These are phyloP conservation scores for Tauraco erythrolophus DNA, from an alignment of 2,113 vertebrate genomes.

Conservation along the genomic window DNA sequence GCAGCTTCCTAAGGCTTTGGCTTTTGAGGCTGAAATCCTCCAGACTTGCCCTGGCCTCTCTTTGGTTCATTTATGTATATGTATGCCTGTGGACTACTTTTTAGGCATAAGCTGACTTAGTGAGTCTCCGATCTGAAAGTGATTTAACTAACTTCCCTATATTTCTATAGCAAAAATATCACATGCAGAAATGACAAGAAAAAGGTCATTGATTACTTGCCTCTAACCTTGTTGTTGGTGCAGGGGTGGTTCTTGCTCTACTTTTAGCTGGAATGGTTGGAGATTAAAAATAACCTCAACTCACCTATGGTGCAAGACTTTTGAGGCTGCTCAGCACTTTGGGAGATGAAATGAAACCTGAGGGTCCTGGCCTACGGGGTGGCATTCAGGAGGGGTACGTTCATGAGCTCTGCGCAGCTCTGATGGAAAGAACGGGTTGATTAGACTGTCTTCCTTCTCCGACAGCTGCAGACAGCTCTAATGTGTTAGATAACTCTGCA, in stretches of 20 bases:
- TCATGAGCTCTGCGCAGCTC: background rate
- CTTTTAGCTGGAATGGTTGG: rapidly evolving
- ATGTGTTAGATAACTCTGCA: background rate
- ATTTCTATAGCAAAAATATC: background rate
- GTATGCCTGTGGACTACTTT: background rate
- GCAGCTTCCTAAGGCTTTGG: background rate
- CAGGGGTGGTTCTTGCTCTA: background rate
- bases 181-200: rapidly evolving
- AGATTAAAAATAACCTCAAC: background rate
- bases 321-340: background rate
- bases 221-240: background rate
- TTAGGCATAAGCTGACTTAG: background rate
- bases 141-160: background rate
- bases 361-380: background rate
- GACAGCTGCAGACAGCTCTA: background rate
- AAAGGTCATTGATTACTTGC: background rate
- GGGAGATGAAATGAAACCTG: background rate
- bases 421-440: background rate
- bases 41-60: background rate
- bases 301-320: background rate
- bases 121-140: background rate
- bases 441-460: background rate
- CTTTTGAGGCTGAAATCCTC: background rate
- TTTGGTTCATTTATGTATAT: background rate
- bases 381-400: background rate